These are phyloP conservation scores for Rotaria socialis DNA, from an alignment of 2,888 invertebrate genomes.

Conservation along the genomic window DNA sequence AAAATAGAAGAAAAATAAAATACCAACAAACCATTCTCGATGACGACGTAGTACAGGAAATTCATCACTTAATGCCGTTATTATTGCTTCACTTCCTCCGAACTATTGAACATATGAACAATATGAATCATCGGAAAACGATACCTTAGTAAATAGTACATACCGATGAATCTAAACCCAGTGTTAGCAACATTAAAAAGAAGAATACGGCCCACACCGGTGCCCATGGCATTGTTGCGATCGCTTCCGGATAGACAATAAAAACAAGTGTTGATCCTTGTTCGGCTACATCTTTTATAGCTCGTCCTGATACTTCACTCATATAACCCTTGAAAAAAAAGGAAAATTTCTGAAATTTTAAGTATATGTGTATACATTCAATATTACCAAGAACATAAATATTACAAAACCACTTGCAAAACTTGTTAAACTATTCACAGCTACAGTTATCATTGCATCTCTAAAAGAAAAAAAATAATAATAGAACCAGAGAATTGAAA, in stretches of 20 bases:
- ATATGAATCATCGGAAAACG: not conserved
- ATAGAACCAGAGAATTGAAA: not conserved
- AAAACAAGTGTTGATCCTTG: slow-evolving; percentile 83
- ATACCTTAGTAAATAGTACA: slow-evolving; percentile 51
- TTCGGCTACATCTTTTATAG: slow-evolving; percentile 56
- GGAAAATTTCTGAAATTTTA: not conserved
- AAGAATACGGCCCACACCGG: slow-evolving; percentile 96
- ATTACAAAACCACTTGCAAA: slow-evolving; percentile 97
- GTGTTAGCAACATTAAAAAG: slow-evolving; percentile 95
- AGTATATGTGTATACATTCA: not conserved
- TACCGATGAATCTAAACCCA: slow-evolving; percentile 94
- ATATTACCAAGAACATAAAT: slow-evolving; percentile 75
- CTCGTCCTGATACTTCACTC: slow-evolving; percentile 53
- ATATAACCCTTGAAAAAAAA: slow-evolving; percentile 67
- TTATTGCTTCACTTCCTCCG: slow-evolving; percentile 96
- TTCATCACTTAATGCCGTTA: slow-evolving; percentile 93
- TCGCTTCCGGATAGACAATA: slow-evolving; percentile 95
- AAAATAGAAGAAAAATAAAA: slow-evolving; percentile 78
- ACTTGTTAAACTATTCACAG: slow-evolving; percentile 90
- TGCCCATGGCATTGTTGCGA: slow-evolving; percentile 93
- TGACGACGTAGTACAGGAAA: slow-evolving; percentile 83
- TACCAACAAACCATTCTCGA: slow-evolving; percentile 85
- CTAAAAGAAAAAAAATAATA: slow-evolving; percentile 61
- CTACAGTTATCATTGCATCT: slow-evolving; percentile 85
- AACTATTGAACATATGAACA: slow-evolving; percentile 67